Evolutionary conservation across 2,797 vertebrate species (phyloP), one percentile per base, ranked within the genome.

Genomic region (Chaenodraco wilsoni): DNA sequence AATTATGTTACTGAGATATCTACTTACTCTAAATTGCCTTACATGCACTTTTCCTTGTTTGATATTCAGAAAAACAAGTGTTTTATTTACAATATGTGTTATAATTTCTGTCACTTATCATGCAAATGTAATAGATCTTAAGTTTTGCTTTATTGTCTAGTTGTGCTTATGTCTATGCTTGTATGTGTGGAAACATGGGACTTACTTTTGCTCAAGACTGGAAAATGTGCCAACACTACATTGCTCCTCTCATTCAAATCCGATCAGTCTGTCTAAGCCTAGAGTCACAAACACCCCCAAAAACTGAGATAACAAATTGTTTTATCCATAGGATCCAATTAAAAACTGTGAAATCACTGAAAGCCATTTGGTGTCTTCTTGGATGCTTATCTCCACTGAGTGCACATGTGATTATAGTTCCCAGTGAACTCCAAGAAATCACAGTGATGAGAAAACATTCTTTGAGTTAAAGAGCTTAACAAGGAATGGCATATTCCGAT

Each of bases 291-390:
- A 80, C 79, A 83, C 51, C 80, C 76, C 69, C 69, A 61, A 71
- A 82, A 68, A 81, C 65, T 55, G 49, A 85, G 87, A 90, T 89
- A 91, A 84, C 72, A 85, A 75, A 84, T 87, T 81, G 73, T 86
- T 91, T 91, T 85, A 90, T 91, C 87, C 86, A 89, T 79, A 88
- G 74, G 84, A 90, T 90, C 83, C 91, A 92, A 92, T 93, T 92
- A 93, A 91, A 90, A 93, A 83, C 77, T 82, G 81, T 90, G 85
- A 92, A 91, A 90, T 90, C 84, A 81, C 71, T 50, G 65, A 83
- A 90, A 87, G 81, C 87, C 46, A 86, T 89, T 91, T 88, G 74
- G 81, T 85, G 78, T 85, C 61, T 82, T 74, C 61, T 82, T 74
- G 72, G 87, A 91, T 90, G 37, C 78, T 90, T 87, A 90, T 91